phyloP scores from a whole-genome alignment of 2,888 invertebrate species.

The Temnothorax ravouxi region DNA sequence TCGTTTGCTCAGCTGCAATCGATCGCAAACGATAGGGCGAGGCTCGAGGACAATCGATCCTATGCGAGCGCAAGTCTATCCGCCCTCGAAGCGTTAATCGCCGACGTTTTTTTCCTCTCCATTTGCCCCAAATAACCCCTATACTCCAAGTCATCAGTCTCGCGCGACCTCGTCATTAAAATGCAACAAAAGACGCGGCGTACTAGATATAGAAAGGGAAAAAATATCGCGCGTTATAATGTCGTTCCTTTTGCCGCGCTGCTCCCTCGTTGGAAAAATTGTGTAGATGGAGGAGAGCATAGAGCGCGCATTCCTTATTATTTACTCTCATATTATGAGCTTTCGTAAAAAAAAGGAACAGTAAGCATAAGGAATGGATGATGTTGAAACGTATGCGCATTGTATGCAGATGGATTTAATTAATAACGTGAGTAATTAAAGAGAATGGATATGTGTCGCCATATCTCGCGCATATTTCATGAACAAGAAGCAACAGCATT shows the following conservation, averaged over 20 bases:
- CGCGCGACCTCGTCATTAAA: conserved; percentile 76
- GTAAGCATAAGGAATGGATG: conserved; percentile 57
- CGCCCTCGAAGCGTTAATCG: conserved; percentile 69
- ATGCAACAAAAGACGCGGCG: conserved; percentile 77
- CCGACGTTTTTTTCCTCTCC: conserved; percentile 54
- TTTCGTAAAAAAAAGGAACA: conserved; percentile 59
- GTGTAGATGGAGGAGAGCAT: conserved; percentile 58
- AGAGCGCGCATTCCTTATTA: conserved; percentile 70
- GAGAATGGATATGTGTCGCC: conserved; percentile 14
- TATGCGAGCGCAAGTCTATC: conserved; percentile 50
- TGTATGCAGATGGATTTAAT: conserved; percentile 71
- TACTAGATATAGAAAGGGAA: conserved; percentile 43
- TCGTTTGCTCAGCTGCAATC: conserved; percentile 84
- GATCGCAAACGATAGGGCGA: conserved; percentile 64
- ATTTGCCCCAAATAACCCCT: conserved; percentile 72
- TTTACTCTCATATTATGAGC: conserved; percentile 74
- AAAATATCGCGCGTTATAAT: conserved; percentile 42
- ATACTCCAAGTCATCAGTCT: conserved; percentile 78
- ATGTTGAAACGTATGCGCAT: conserved; percentile 62
- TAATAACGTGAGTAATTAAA: conserved; percentile 72
- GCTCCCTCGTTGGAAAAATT: conserved; percentile 61
- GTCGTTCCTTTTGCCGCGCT: conserved; percentile 17
- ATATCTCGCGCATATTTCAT: not conserved
- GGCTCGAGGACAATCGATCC: conserved; percentile 42
- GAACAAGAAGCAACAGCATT: not conserved